These are phyloP conservation scores for Apteryx mantelli DNA, from an alignment of 2,113 vertebrate genomes.

Conservation along the genomic window DNA sequence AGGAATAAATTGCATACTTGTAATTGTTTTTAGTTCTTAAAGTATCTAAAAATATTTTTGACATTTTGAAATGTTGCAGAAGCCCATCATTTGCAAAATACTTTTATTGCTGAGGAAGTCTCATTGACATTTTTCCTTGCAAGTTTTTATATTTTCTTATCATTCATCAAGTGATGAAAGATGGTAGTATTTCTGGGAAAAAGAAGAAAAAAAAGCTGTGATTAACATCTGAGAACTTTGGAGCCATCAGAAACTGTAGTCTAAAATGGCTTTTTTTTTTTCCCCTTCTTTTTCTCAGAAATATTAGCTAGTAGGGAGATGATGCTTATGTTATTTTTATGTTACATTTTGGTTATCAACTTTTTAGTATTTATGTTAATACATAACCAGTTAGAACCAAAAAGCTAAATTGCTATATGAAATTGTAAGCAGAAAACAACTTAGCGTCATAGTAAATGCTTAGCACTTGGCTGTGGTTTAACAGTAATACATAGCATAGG, in stretches of 20 bases:
- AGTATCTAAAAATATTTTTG: slow-evolving; percentile 32
- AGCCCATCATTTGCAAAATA: slow-evolving; percentile 19
- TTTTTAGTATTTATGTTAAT: slow-evolving; percentile 33
- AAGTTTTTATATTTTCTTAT: slow-evolving; percentile 36
- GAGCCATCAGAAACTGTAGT: slow-evolving; percentile 30
- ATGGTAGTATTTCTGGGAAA: slow-evolving; percentile 16
- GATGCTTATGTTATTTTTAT: slow-evolving; percentile 53
- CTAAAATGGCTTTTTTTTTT: not conserved
- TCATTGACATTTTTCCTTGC: slow-evolving; percentile 32
- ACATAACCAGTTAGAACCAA: not conserved
- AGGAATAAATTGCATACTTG: not conserved
- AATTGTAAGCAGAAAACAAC: not conserved
- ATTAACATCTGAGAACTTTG: slow-evolving; percentile 10
- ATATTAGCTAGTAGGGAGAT: not conserved
- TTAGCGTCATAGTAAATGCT: not conserved
- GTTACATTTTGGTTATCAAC: not conserved
- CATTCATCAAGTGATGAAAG: slow-evolving; percentile 35
- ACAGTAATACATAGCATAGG: not conserved
- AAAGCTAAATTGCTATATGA: not conserved
- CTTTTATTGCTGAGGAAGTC: not conserved
- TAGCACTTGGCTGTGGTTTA: not conserved
- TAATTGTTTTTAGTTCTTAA: not conserved
- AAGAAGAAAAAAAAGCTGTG: not conserved
- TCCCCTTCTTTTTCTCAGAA: not conserved
- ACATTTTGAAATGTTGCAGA: slow-evolving; percentile 44